Evolutionary conservation across 2,797 vertebrate species (phyloP), one percentile per base, ranked within the genome.

Genomic region (Amblyraja radiata): DNA sequence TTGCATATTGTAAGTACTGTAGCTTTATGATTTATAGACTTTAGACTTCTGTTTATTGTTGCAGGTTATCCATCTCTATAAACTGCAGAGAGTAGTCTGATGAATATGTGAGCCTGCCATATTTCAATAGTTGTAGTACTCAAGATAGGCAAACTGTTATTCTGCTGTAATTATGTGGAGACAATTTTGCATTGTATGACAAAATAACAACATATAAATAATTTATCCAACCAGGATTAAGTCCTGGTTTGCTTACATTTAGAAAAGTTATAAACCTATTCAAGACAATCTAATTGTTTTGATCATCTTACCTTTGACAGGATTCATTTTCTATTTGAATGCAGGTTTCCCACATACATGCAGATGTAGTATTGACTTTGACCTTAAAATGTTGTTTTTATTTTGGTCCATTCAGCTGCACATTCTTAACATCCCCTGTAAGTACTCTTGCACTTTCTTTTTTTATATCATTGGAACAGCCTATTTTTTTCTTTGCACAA

Each of bases 11-110:
- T 13, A 39, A 71, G 65, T 74, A 23, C 46, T 92, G 71, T 46
- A 23, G 68, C 46, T 92, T 76, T 92, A 76, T 46, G 90, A 92
- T 74, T 92, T n/a, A 76, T 76, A 71, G 23, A 18, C 71, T 92
- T 92, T 76, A 68, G 71, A 74, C 23, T 92, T 54, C 39, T 76
- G 71, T 92, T 92, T 76, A 54, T 46, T 23, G n/a, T 39, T 14
- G 13, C 36, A 76, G 36, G 46, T 92, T 76, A 13, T 73, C 21
- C 9, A 92, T 14, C 46, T 92, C 39, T 36, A 76, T 73, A 92
- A 74, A 73, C 90, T 73, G 90, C 39, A 54, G 28, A 36, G 39
- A 58, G 36, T 21, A 90, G 13, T 91, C 88, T 74, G 68, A 74
- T 73, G 39, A 74, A 90, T 25, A 39, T 61, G 32, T 23, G 88